phyloP scores from a whole-genome alignment of 2,888 invertebrate species.

The Drosophila birchii region DNA sequence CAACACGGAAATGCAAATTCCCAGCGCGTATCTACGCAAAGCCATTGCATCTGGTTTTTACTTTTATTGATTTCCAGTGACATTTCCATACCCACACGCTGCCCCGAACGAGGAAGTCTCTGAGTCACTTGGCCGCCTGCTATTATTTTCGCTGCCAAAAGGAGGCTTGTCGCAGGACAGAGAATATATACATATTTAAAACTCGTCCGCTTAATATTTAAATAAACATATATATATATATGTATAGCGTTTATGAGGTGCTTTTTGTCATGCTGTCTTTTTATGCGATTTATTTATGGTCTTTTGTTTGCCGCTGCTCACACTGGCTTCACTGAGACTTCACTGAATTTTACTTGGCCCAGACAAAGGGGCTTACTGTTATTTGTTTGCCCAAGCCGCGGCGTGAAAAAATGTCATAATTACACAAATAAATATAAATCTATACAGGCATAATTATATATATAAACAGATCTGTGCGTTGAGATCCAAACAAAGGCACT shows the following conservation, averaged over 20 bases:
- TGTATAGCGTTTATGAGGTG: conserved; percentile 34
- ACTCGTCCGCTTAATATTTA: conserved; percentile 34
- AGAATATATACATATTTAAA: conserved; percentile 23
- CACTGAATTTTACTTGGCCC: conserved; percentile 34
- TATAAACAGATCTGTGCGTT: conserved; percentile 25
- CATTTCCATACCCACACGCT: conserved; percentile 18
- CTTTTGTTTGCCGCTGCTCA: conserved; percentile 35
- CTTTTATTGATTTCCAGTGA: conserved; percentile 36
- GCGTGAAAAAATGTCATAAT: conserved; percentile 77
- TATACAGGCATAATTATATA: conserved; percentile 31
- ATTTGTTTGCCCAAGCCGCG: conserved; percentile 60
- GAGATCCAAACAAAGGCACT: conserved; percentile 64
- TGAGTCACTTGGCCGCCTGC: conserved; percentile 27
- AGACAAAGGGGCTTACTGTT: conserved; percentile 67
- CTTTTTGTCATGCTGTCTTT: conserved; percentile 27
- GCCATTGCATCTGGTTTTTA: conserved; percentile 55
- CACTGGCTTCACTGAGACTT: conserved; percentile 6
- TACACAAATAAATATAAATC: conserved; percentile 66
- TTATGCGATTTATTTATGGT: conserved; percentile 53
- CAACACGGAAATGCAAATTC: conserved; percentile 63
- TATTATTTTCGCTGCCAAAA: conserved; percentile 18
- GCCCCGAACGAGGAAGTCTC: conserved; percentile 25
- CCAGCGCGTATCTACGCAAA: conserved; percentile 45
- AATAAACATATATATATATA: conserved; percentile 11
- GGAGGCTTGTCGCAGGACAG: conserved; percentile 63